Percentiles rank a stretch among this genome's conserved stretches.
These are phyloP conservation scores for Axea sp. DNA, from an alignment of 2,888 invertebrate species.

Conservation along the genomic window DNA sequence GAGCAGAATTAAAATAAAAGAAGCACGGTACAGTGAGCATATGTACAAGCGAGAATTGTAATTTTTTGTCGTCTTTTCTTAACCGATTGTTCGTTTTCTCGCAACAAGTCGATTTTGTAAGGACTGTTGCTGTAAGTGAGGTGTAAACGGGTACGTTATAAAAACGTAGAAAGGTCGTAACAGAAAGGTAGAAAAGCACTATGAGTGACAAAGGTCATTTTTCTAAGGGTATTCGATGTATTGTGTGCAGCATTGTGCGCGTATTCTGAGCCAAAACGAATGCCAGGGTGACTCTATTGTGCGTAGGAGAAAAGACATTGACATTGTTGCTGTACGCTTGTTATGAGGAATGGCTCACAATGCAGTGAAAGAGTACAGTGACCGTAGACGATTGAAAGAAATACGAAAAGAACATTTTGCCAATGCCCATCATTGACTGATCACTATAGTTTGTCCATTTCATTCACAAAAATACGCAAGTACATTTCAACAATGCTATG, in stretches of 20 bases:
- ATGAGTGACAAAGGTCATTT: constrained; percentile 68
- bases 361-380: constrained; percentile 65
- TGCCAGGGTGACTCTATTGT: constrained; percentile 64
- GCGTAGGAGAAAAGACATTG: constrained; percentile 68
- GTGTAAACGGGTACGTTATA: constrained; percentile 56
- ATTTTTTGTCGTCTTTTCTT: constrained; percentile 51
- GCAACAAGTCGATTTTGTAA: constrained; percentile 62
- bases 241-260: constrained; percentile 64
- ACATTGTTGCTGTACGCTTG: constrained; percentile 69
- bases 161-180: constrained; percentile 54
- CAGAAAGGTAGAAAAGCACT: constrained; percentile 61
- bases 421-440: constrained; percentile 65
- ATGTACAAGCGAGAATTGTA: constrained; percentile 22
- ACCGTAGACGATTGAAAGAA: constrained; percentile 65
- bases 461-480: constrained; percentile 67
- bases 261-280: constrained; percentile 64
- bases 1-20: no score
- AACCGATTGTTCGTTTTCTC: constrained; percentile 58
- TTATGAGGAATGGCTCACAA: constrained; percentile 67
- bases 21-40: no score
- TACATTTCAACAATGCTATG: constrained; percentile 57
- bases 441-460: constrained; percentile 65
- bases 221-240: constrained; percentile 67
- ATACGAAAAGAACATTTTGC: constrained; percentile 64
- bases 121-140: constrained; percentile 53